A percentile compares a stretch with the other conserved stretches of the same genome.
Conservation (phyloP, 2,888 invertebrate species). For the Andrena dorsata region DNA sequence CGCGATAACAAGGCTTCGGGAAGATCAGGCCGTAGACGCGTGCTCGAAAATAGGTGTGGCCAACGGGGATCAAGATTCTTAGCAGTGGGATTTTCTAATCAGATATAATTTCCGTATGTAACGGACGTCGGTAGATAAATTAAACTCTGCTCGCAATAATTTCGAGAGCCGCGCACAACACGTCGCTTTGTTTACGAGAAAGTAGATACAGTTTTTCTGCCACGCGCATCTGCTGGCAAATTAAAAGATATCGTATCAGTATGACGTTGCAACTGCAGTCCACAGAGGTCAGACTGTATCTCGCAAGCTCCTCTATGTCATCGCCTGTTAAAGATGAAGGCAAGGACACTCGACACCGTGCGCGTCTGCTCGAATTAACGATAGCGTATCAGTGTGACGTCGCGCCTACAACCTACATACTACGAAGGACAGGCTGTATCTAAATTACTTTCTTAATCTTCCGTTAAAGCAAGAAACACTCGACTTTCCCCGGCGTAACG, state of each 20-base stretch:
- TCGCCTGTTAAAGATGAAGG: neutral
- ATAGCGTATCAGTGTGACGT: conserved; percentile 7
- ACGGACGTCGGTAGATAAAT: neutral
- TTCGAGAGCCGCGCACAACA: neutral
- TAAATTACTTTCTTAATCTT: neutral
- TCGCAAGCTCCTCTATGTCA: neutral
- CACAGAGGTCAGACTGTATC: neutral
- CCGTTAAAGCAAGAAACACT: neutral
- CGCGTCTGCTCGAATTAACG: neutral
- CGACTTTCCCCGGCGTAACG: neutral
- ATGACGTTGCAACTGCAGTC: neutral
- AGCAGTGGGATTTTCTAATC: too few relatives aligned
- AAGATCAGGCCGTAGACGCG: too few relatives aligned
- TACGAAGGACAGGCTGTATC: neutral
- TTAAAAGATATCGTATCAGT: conserved; percentile 3
- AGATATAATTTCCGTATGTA: neutral
- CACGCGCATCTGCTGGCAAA: neutral
- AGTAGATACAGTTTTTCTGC: neutral
- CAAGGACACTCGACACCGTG: neutral
- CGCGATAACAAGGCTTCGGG: neutral
- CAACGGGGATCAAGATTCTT: too few relatives aligned
- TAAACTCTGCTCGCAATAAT: neutral
- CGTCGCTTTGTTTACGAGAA: neutral
- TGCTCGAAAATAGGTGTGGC: too few relatives aligned
- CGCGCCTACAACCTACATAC: neutral